Evolutionary conservation across 2,113 vertebrate genomes (phyloP).

Genomic region (Dendropsophus ebraccatus): DNA sequence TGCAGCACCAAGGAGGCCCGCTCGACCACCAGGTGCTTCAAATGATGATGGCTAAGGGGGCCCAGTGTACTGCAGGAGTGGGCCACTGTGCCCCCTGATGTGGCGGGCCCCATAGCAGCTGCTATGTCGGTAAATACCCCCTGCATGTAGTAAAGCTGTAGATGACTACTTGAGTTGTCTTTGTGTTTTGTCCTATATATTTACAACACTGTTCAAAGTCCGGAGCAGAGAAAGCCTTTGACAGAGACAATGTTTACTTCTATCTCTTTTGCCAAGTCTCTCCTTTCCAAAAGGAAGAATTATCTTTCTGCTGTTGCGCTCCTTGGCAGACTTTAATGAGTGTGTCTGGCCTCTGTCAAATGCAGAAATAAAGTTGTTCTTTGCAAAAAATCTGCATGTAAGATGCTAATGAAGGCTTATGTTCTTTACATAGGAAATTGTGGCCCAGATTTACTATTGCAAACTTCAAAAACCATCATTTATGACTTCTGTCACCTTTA

Average conservation of each 20-base stretch:
- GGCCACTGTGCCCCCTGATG: too few relatives aligned
- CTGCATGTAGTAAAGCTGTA: background rate
- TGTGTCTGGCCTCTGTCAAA: slow-evolving; percentile 71
- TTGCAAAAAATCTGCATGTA: slow-evolving; percentile 24
- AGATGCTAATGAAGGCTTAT: slow-evolving; percentile 42
- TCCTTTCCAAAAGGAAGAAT: slow-evolving; percentile 67
- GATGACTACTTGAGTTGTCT: background rate
- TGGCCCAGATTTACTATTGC: too few relatives aligned
- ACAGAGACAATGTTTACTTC: slow-evolving; percentile 66
- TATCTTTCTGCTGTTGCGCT: slow-evolving; percentile 72
- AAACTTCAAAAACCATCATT: too few relatives aligned
- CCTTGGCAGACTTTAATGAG: slow-evolving; percentile 69
- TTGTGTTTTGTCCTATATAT: background rate
- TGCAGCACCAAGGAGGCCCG: too few relatives aligned
- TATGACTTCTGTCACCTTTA: too few relatives aligned
- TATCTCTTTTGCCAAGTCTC: slow-evolving; percentile 64
- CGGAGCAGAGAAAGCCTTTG: slow-evolving; percentile 69
- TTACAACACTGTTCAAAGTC: slow-evolving; percentile 62
- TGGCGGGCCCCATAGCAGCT: too few relatives aligned
- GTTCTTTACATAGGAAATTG: slow-evolving; percentile 16
- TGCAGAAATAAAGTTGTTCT: slow-evolving; percentile 68
- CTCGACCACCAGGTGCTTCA: too few relatives aligned
- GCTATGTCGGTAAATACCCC: too few relatives aligned
- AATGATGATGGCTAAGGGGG: too few relatives aligned
- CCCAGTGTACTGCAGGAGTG: too few relatives aligned